Evolutionary conservation across 2,888 invertebrate genomes (phyloP).

Genomic region (Hybos culiciformis): DNA sequence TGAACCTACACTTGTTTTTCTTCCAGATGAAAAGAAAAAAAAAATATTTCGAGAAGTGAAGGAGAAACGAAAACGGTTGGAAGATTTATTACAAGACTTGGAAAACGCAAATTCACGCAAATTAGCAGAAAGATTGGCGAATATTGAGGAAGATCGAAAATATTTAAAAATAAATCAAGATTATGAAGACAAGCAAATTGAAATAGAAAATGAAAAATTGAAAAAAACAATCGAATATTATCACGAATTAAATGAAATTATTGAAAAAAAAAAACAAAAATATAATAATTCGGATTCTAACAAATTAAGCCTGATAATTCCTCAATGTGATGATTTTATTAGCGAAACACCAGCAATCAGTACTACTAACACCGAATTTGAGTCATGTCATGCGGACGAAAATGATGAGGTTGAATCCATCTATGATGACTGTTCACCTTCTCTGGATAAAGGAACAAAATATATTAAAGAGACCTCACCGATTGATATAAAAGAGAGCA

Average conservation of each 20-base stretch:
- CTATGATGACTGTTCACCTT: conserved; percentile 21
- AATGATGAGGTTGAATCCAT: conserved; percentile 17
- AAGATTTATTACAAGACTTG: conserved; percentile 23
- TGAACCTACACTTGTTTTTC: no score
- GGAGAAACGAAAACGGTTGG: conserved; percentile 22
- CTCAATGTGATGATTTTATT: neutral
- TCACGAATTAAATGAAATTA: conserved; percentile 17
- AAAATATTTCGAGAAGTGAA: conserved; percentile 17
- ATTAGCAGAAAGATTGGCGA: conserved; percentile 23
- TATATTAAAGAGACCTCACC: conserved; percentile 10
- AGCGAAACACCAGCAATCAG: conserved; percentile 16
- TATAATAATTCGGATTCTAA: neutral
- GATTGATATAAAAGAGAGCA: conserved; percentile 17
- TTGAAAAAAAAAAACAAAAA: neutral
- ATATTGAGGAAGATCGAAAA: conserved; percentile 23
- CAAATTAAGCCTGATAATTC: neutral
- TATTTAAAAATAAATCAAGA: conserved; percentile 21
- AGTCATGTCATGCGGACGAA: conserved; percentile 22
- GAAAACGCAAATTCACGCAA: conserved; percentile 23
- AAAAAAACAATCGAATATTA: conserved; percentile 26
- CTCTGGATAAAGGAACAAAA: neutral
- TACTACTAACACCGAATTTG: conserved; percentile 20
- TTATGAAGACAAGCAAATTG: conserved; percentile 22
- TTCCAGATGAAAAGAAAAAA: conserved; percentile 17
- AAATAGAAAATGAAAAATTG: conserved; percentile 22